Evolutionary conservation across 1,140 invertebrate species (phyloP), one percentile per base, ranked within the genome.

Genomic region (Anastrepha ludens): DNA sequence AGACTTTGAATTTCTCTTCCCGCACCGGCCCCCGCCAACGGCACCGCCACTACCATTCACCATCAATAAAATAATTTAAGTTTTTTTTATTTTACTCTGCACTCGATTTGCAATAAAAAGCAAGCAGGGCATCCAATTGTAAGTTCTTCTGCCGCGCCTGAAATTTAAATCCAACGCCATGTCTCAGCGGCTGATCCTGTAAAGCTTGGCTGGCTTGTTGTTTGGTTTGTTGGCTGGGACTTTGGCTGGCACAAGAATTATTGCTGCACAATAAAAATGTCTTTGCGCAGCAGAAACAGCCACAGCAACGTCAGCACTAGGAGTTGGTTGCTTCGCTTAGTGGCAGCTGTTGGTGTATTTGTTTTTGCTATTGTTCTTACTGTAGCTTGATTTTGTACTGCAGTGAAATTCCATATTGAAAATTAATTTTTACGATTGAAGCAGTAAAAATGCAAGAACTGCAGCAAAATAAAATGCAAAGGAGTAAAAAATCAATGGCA

Each of bases 401-500:
- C 47, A 87, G 50, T 55, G 29, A 87, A 88, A 60, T 88, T 88
- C 65, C 85, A 86, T 70, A 88, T 88, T 88, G 87, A 86, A 88
- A 88, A 88, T 88, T 88, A 70, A 88, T 86, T 88, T 88, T 88
- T 88, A 88, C 81, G 85, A 88, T 86, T 67, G 86, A 64, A 87
- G 60, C 41, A 55, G 20, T 62, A 64, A 60, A 67, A 87, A 67
- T 65, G 8, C 60, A 8, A 39, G 20, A 20, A 44, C 86, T 64
- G 59, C 44, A 55, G 44, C 17, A 50, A 20, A 81, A n/a, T 47
- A 81, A 87, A 29, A 29, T 29, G 29, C 29, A 29, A 29, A 64
- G 44, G 64, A 86, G 39, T 50, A 64, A 87, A 81, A 55, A 81
- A 81, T 55, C 44, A 74, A 47, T 15, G 8, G 44, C 39, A 74